phyloP scores from a whole-genome alignment of 2,113 vertebrate genomes.

The Erythrolamprus reginae region DNA sequence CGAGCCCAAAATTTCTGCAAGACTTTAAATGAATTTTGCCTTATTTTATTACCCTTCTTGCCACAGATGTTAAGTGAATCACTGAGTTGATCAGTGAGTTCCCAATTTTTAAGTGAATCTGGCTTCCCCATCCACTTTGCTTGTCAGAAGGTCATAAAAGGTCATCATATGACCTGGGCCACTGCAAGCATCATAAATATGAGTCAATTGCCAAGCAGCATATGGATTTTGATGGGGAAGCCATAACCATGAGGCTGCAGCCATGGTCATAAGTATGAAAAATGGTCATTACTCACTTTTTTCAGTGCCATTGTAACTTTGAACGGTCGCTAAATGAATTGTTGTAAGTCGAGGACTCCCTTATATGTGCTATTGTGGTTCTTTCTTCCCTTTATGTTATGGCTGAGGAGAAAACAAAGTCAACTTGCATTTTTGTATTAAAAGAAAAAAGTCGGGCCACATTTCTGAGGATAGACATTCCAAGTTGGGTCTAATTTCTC shows the following conservation, averaged over 20 bases:
- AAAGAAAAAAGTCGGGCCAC: neutral
- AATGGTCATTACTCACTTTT: neutral
- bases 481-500: neutral
- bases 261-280: neutral
- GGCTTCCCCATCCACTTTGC: neutral
- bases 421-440: neutral
- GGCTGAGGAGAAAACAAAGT: neutral
- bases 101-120: neutral
- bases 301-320: neutral
- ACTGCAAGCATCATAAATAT: neutral
- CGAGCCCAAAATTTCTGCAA: neutral
- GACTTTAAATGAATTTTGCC: neutral
- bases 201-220: neutral
- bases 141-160: neutral
- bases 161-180: neutral
- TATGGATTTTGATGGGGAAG: too few species aligned
- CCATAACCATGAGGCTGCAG: neutral
- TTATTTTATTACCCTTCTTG: neutral
- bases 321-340: neutral
- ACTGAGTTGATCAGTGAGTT: neutral
- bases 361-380: neutral
- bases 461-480: neutral
- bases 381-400: neutral
- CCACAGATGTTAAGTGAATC: neutral
- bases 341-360: neutral